Evolutionary conservation across 2,888 invertebrate genomes (phyloP).

Genomic region (Lissonota sp.): DNA sequence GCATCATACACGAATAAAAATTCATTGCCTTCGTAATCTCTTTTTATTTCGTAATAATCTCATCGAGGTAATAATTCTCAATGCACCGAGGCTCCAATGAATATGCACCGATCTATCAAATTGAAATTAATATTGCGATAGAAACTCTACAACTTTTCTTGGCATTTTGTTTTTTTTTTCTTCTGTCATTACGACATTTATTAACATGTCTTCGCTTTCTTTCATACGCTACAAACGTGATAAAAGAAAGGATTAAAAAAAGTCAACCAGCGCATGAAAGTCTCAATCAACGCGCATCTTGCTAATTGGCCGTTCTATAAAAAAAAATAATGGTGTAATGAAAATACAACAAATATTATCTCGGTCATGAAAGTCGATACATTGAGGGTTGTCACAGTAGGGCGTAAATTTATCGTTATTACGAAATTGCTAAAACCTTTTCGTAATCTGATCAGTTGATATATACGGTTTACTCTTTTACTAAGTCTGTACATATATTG

Average conservation of each 20-base stretch:
- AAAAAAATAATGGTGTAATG: neutral
- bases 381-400: neutral
- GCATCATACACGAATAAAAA: conserved; percentile 15
- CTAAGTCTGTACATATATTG: neutral
- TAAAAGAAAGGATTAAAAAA: conserved; percentile 20
- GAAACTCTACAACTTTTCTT: neutral
- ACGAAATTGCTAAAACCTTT: conserved; percentile 22
- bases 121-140: conserved; percentile 31
- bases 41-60: conserved; percentile 18
- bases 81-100: neutral
- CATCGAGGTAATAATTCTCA: conserved; percentile 8
- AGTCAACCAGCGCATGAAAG: conserved; percentile 11
- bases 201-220: conserved; percentile 5
- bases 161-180: conserved; percentile 20
- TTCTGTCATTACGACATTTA: conserved; percentile 16
- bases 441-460: conserved; percentile 6
- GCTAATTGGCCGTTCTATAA: conserved; percentile 8
- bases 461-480: conserved; percentile 8
- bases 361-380: neutral
- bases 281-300: conserved; percentile 1
- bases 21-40: conserved; percentile 24
- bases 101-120: conserved; percentile 22
- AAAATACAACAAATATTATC: neutral
- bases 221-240: neutral
- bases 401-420: neutral